A percentile compares a stretch with the other conserved stretches of the same genome.
Conservation (phyloP, 2,113 vertebrate species). For the Cinclus cinclus region DNA sequence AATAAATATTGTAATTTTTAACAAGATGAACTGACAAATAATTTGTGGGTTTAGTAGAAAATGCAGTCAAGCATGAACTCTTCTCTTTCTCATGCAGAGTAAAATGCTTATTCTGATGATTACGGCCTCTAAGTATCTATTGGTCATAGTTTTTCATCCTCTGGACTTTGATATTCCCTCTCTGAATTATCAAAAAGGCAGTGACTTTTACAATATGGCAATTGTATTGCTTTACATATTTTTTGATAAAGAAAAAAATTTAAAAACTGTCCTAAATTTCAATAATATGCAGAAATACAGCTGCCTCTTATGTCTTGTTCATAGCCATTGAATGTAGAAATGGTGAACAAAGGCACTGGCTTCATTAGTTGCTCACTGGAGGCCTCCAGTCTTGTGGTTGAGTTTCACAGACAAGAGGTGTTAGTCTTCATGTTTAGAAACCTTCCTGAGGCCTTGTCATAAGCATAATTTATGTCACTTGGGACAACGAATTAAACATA, state of each 20-base stretch:
- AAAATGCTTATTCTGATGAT: not conserved
- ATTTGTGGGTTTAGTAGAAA: conserved; percentile 8
- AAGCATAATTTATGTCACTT: not conserved
- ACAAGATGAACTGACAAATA: conserved; percentile 8
- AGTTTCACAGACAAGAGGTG: not conserved
- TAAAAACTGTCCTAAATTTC: not conserved
- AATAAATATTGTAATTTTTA: conserved; percentile 25
- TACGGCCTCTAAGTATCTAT: not conserved
- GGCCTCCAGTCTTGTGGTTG: not conserved
- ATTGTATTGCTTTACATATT: not conserved
- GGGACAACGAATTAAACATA: not conserved
- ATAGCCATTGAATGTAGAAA: not conserved
- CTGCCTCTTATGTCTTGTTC: not conserved
- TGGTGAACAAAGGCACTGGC: not conserved
- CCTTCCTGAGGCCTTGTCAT: not conserved
- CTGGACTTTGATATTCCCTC: not conserved
- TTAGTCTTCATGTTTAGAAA: not conserved
- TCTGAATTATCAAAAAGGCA: not conserved
- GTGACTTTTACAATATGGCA: not conserved
- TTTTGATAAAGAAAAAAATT: not conserved
- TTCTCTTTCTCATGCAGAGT: not conserved
- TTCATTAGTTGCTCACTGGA: not conserved
- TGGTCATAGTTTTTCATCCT: not conserved
- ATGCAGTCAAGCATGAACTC: not conserved
- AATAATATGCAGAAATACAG: not conserved